These are phyloP conservation scores for Argyresthia goedartella DNA, from an alignment of 2,888 invertebrate species.

Conservation along the genomic window DNA sequence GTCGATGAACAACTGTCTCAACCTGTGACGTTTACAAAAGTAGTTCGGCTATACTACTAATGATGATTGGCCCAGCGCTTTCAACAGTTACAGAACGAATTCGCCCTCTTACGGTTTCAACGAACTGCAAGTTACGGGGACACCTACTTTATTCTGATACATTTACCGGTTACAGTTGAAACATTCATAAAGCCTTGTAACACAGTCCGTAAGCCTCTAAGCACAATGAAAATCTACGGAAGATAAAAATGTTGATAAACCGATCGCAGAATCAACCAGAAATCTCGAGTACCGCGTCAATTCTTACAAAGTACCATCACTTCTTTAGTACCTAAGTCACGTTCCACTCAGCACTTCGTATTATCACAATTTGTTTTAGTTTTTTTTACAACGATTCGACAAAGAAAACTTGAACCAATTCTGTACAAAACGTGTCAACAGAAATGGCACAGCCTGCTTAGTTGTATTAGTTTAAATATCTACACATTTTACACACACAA, in stretches of 20 bases:
- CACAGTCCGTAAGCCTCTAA: neutral
- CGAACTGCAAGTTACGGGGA: neutral
- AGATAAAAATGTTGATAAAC: neutral
- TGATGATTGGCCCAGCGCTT: too few relatives aligned
- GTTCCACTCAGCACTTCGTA: neutral
- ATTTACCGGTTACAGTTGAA: neutral
- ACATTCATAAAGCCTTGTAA: neutral
- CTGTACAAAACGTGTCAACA: conserved; percentile 19
- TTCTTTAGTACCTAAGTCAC: neutral
- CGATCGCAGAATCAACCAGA: neutral
- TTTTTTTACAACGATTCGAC: neutral
- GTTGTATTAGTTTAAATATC: conserved; percentile 24
- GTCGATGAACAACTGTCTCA: too few relatives aligned
- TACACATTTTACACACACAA: conserved; percentile 53
- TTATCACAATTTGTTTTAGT: conserved; percentile 2
- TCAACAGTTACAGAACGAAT: neutral
- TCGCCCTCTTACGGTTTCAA: neutral
- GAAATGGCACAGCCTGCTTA: conserved; percentile 47
- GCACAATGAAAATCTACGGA: neutral
- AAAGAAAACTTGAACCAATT: conserved; percentile 6
- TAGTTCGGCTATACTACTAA: too few relatives aligned
- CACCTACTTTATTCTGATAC: neutral
- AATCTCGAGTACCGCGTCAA: neutral
- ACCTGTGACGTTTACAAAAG: too few relatives aligned
- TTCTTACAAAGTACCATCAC: neutral